Base-by-base conservation (phyloP, 64 coral and sea anemone species). In the Porites australiensis region DNA sequence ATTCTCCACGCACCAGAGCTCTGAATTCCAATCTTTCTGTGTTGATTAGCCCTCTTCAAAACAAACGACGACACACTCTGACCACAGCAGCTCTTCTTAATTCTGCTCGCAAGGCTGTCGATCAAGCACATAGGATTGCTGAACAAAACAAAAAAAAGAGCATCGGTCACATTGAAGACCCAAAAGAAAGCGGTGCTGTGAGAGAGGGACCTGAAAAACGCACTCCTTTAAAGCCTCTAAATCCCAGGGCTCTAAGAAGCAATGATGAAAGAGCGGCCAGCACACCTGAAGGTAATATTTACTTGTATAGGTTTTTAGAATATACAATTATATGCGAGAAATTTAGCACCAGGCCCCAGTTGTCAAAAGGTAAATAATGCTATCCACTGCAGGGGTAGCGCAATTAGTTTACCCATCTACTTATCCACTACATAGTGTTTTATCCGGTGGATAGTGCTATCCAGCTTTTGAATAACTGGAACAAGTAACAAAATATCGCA, bases 31-130 rank as follows among this genome's bases (percentile, higher is more conserved):
- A 68, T 63, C 75, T 71, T 12, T 64, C 22, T 63, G 74, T 80
- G 9, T 45, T 57, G 20, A 57, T 69, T 14, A 90, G 75, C 43
- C 88, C 88, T 10, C 49, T 79, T 60, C 78, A 68, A 21, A 27
- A 53, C 13, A 69, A 48, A 13, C 79, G 93, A 22, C 80, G 93
- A 0, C 88, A 90, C 62, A 85, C 93, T 4, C 73, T 95, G 9
- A 61, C 70, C 8, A 70, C 93, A 54, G 60, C 88, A 45, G 93
- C 93, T 13, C 49, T 95, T 58, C 8, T 95, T 8, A 90, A 90
- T 64, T 95, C 93, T 13, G 93, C 93, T 23, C 80, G 88, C 50
- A 94, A 95, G 78, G 88, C 93, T 51, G 89, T 90, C 61, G 70
- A 85, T 44, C 81, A 89, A 68, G 93, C 81, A 1, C 67, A 85